Conservation (phyloP, 2,797 vertebrate species). For the Pangasius larnaudii region DNA sequence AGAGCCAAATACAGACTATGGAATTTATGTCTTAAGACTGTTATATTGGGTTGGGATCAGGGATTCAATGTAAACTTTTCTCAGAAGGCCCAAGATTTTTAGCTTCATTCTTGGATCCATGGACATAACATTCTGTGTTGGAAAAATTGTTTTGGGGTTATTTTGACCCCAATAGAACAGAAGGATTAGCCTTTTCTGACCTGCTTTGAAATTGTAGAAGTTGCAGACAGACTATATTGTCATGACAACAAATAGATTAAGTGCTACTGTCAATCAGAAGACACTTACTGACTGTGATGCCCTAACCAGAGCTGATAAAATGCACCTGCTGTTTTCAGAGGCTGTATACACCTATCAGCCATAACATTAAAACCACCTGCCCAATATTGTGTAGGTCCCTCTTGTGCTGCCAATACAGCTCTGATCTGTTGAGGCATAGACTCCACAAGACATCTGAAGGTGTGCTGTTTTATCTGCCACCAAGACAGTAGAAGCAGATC, state of each 20-base stretch:
- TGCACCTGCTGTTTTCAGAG: not conserved
- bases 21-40: not conserved
- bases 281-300: not conserved
- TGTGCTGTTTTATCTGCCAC: too few species aligned
- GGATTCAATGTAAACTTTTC: not conserved
- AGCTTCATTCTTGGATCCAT: not conserved
- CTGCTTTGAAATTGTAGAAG: not conserved
- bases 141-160: not conserved
- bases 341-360: too few species aligned
- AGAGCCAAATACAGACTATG: not conserved
- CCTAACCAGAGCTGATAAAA: not conserved
- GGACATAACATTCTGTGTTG: not conserved
- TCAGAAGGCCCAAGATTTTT: not conserved
- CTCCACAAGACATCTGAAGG: too few species aligned
- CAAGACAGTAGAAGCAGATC: too few species aligned
- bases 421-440: too few species aligned
- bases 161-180: constrained; percentile 1
- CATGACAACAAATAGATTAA: not conserved
- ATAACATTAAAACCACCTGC: too few species aligned
- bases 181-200: constrained; percentile 13
- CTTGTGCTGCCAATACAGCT: too few species aligned
- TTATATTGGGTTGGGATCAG: constrained; percentile 1
- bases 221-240: constrained; percentile 3
- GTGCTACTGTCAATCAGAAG: not conserved
- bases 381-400: too few species aligned